Conservation (phyloP, 2,113 vertebrate species). For the Oriolus oriolus region DNA sequence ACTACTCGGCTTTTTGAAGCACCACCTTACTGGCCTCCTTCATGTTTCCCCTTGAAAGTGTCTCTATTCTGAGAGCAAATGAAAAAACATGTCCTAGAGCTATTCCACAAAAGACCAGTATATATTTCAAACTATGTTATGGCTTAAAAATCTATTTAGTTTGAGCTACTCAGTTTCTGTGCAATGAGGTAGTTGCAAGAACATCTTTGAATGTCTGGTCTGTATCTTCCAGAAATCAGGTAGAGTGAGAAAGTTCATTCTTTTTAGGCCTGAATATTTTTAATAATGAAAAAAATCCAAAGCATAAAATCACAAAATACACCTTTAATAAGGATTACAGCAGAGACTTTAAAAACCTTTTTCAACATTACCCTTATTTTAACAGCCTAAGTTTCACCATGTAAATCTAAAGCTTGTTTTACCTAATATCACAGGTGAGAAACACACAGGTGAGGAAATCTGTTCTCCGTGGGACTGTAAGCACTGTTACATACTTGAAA, state of each 20-base stretch:
- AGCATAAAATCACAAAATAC: background rate
- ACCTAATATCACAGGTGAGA: background rate
- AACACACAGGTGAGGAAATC: background rate
- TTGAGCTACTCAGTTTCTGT: background rate
- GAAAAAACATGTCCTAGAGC: background rate
- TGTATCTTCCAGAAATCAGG: background rate
- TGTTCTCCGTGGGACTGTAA: background rate
- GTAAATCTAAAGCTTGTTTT: background rate
- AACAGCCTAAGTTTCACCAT: background rate
- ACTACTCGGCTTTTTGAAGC: background rate
- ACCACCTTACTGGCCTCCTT: background rate
- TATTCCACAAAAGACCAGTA: background rate
- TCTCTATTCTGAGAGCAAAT: background rate
- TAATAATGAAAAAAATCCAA: background rate
- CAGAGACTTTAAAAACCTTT: background rate
- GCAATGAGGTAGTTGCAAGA: background rate
- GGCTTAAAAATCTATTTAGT: background rate
- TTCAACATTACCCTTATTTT: background rate
- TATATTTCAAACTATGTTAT: background rate
- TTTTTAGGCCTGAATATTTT: background rate
- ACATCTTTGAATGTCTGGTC: background rate
- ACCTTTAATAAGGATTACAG: background rate
- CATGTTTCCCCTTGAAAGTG: background rate
- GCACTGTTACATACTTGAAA: background rate
- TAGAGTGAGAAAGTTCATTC: background rate